Evolutionary conservation across 2,888 invertebrate genomes (phyloP).

Genomic region (Watsonalla cultraria): DNA sequence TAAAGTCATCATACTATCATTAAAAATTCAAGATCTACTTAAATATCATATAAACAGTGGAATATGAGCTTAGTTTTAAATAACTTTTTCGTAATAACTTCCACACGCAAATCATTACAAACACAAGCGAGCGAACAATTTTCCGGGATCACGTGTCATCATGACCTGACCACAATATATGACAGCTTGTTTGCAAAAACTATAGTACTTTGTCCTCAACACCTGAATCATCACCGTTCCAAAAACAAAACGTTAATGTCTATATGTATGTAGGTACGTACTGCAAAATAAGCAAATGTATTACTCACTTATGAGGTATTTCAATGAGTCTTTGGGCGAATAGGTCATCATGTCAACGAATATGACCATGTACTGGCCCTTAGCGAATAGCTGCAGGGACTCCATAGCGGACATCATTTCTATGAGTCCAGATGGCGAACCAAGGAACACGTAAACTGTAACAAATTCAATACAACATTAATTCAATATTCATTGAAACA

Average conservation of each 20-base stretch:
- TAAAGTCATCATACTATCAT: no score
- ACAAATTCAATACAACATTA: slow-evolving; percentile 24
- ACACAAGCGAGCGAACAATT: no score
- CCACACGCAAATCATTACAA: no score
- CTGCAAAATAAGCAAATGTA: background rate
- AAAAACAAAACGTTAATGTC: background rate
- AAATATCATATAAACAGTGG: no score
- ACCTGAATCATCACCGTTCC: background rate
- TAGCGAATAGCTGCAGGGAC: slow-evolving; percentile 89
- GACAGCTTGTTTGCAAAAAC: no score
- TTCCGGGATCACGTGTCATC: no score
- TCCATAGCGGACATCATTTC: slow-evolving; percentile 97
- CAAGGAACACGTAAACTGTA: slow-evolving; percentile 96
- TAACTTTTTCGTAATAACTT: no score
- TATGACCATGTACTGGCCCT: slow-evolving; percentile 97
- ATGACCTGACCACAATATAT: background rate
- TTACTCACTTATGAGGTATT: slow-evolving; percentile 89
- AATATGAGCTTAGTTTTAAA: no score
- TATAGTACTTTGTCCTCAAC: background rate
- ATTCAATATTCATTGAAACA: no score
- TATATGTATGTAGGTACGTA: background rate
- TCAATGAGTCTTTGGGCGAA: slow-evolving; percentile 83
- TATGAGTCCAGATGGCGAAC: slow-evolving; percentile 89
- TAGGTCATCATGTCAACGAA: slow-evolving; percentile 96
- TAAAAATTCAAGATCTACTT: no score